Base-by-base conservation (phyloP, 2,797 vertebrate genomes). In the Myotis pilosus region DNA sequence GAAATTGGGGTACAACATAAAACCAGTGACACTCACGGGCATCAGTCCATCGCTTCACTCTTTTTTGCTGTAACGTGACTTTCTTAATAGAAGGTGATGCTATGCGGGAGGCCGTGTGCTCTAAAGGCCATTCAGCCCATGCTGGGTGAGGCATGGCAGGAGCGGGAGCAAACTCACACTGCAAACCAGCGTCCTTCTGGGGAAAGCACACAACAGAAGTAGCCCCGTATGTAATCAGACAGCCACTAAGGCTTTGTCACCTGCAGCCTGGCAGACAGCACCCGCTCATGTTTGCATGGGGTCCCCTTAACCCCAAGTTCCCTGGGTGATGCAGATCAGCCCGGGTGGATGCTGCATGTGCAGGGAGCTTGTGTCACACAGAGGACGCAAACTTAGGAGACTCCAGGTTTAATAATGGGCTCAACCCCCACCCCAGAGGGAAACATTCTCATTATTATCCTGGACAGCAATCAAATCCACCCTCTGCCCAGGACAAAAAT, bases 391-490 rank as follows among this genome's bases (percentile, higher is more conserved):
- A 66, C 28, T 83, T 33, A 66, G 64, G 44, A n/a, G 75, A 33
- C 55, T 30, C 38, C n/a, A 51, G 1, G 78, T 76, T 74, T 89
- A 69, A 41, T 64, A 86, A 64, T 25, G 4, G 11, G n/a, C 60
- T 96, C 60, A 23, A 5, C 30, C 64, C 92, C 87, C 89, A 30
- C 36, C 44, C 49, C 16, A 38, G 57, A 49, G 17, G 57, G 53
- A 87, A 84, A 71, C 44, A 64, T 72, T 85, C 53, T 90, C 62
- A 53, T 72, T 68, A 38, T 82, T 84, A 86, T 60, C 68, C n/a
- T 41, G 47, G 53, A 81, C 49, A 78, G 49, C 25, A 51, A 36
- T 92, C 82, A 72, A 38, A 82, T 60, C 38, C 53, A 20, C 33
- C 74, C 78, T 87, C 33, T 72, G 62, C 53, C 53, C 83, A 41